Percentiles rank a stretch among this genome's conserved stretches.
These are phyloP conservation scores for Agrypnus murinus DNA, from an alignment of 2,888 invertebrate genomes.

Conservation along the genomic window DNA sequence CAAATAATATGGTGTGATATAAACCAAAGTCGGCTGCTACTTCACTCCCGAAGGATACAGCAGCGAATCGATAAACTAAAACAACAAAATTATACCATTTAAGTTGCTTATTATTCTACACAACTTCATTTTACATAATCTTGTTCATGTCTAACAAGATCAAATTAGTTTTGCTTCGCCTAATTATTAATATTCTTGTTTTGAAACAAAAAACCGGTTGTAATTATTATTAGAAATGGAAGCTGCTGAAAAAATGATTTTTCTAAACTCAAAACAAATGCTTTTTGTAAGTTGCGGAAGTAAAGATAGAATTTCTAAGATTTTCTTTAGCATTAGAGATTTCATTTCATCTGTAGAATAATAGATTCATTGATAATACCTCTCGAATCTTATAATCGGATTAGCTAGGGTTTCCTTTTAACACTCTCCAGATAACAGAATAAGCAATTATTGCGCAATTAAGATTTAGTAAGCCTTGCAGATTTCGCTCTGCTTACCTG, in stretches of 20 bases:
- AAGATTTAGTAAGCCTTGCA: slow-evolving; percentile 18
- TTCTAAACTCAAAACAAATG: too few relatives aligned
- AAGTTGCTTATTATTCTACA: neutral
- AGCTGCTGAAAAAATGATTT: too few relatives aligned
- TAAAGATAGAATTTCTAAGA: too few relatives aligned
- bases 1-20: neutral
- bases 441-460: slow-evolving; percentile 33
- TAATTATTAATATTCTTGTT: neutral
- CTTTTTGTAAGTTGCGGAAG: too few relatives aligned
- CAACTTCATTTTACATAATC: neutral
- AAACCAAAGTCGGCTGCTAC: neutral
- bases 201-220: neutral
- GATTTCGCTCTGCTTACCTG: slow-evolving; percentile 16
- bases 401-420: slow-evolving; percentile 17
- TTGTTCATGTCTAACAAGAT: neutral
- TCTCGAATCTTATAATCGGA: slow-evolving; percentile 17
- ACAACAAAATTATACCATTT: too few relatives aligned
- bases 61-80: neutral
- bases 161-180: neutral
- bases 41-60: neutral
- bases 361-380: too few relatives aligned
- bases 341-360: too few relatives aligned
- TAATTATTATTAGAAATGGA: too few relatives aligned
- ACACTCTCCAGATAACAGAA: slow-evolving; percentile 8
- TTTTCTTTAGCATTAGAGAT: too few relatives aligned